phyloP scores from a whole-genome alignment of 2,113 vertebrate species.

The Leptobrachium leishanense region DNA sequence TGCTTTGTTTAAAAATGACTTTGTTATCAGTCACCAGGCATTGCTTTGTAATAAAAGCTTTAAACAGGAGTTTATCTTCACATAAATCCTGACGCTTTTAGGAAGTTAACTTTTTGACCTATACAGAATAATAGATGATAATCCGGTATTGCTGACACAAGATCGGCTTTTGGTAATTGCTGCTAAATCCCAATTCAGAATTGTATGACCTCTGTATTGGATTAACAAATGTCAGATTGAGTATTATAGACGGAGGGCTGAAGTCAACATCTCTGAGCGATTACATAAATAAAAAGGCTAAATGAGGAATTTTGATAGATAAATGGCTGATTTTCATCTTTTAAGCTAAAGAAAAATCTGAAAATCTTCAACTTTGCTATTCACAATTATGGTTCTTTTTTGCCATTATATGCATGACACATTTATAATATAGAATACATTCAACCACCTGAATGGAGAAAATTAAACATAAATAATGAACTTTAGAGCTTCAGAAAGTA shows the following conservation, averaged over 20 bases:
- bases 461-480: no score
- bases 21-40: slow-evolving; percentile 18
- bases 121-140: slow-evolving; percentile 25
- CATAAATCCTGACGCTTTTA: slow-evolving; percentile 8
- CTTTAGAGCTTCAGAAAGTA: no score
- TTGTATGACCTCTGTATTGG: not conserved
- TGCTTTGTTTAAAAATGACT: not conserved
- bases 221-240: not conserved
- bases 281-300: no score
- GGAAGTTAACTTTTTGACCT: slow-evolving; percentile 10
- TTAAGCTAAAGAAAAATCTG: no score
- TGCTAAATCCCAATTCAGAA: not conserved
- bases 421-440: no score
- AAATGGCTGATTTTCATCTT: no score
- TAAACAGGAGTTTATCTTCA: slow-evolving; percentile 22
- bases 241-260: not conserved
- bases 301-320: no score
- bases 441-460: no score
- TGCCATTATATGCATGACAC: no score
- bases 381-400: no score
- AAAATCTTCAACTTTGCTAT: no score
- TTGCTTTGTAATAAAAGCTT: slow-evolving; percentile 32
- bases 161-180: slow-evolving; percentile 27
- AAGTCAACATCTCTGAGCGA: no score
- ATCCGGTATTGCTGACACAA: slow-evolving; percentile 12